These are phyloP conservation scores for Latrodectus geometricus DNA, from an alignment of 1,140 invertebrate genomes.

Conservation along the genomic window DNA sequence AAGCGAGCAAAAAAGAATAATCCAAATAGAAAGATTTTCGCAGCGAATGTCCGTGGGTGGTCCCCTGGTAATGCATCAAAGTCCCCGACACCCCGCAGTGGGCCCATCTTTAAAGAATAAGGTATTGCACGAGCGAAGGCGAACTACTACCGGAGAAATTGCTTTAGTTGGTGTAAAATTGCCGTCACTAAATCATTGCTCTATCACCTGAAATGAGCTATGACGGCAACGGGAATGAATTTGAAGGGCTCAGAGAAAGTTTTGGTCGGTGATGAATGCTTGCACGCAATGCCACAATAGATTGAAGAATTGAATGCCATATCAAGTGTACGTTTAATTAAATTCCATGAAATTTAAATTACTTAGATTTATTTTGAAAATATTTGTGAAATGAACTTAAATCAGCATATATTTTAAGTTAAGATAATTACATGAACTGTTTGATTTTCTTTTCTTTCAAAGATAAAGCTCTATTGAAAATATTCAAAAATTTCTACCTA, in stretches of 20 bases:
- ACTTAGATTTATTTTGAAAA: too few relatives aligned
- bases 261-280: too few relatives aligned
- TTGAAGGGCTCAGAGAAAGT: not conserved
- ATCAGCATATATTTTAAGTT: too few relatives aligned
- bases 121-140: constrained; percentile 30
- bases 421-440: too few relatives aligned
- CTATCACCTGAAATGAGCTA: constrained; percentile 2
- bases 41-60: constrained; percentile 37
- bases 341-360: too few relatives aligned
- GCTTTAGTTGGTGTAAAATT: constrained; percentile 53
- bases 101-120: constrained; percentile 16
- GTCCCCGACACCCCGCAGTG: constrained; percentile 42
- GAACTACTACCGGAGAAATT: constrained; percentile 42
- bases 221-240: constrained; percentile 22
- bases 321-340: too few relatives aligned
- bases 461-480: too few relatives aligned
- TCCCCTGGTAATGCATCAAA: constrained; percentile 58
- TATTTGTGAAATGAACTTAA: too few relatives aligned
- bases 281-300: too few relatives aligned
- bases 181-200: constrained; percentile 47
- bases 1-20: constrained; percentile 23
- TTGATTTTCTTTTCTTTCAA: too few relatives aligned
- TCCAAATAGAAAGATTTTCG: constrained; percentile 46
- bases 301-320: too few relatives aligned
- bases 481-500: too few relatives aligned